Evolutionary conservation across 2,888 invertebrate species (phyloP).

Genomic region (Andrena flavipes): DNA sequence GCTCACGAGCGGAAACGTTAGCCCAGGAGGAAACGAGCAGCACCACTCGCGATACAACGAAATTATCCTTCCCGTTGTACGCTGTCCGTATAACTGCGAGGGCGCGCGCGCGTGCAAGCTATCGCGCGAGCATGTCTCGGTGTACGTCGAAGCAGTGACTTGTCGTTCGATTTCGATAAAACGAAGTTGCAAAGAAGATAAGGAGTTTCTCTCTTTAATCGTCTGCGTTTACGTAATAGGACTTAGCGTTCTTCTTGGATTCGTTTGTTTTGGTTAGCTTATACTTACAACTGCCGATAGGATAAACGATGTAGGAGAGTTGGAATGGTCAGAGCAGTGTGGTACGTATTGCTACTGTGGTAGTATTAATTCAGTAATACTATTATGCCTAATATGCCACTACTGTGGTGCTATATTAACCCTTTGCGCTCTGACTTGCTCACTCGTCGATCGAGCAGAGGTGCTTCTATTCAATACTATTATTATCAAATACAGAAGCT

Average conservation of each 20-base stretch:
- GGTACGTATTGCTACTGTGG: too few species aligned
- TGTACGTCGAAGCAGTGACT: neutral
- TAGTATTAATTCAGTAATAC: too few species aligned
- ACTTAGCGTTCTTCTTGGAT: neutral
- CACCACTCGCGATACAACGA: slow-evolving; percentile 31
- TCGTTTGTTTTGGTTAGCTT: neutral
- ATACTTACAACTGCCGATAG: too few species aligned
- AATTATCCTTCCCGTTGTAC: slow-evolving; percentile 9
- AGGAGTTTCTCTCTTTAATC: slow-evolving; percentile 1
- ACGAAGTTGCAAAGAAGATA: slow-evolving; percentile 11
- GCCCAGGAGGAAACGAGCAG: slow-evolving; percentile 29
- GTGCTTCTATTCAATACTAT: too few species aligned
- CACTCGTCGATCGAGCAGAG: too few species aligned
- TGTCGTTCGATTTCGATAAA: slow-evolving; percentile 6
- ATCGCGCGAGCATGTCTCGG: neutral
- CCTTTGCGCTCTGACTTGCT: too few species aligned
- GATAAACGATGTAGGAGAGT: too few species aligned
- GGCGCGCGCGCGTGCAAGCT: neutral
- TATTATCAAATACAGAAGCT: too few species aligned
- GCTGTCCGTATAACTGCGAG: neutral
- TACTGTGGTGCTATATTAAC: too few species aligned
- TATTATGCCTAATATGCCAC: too few species aligned
- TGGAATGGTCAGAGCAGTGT: too few species aligned
- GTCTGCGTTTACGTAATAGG: slow-evolving; percentile 1
- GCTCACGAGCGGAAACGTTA: slow-evolving; percentile 61